Evolutionary conservation across 64 coral and sea anemone genomes (phyloP).

Genomic region (Montipora sp.): DNA sequence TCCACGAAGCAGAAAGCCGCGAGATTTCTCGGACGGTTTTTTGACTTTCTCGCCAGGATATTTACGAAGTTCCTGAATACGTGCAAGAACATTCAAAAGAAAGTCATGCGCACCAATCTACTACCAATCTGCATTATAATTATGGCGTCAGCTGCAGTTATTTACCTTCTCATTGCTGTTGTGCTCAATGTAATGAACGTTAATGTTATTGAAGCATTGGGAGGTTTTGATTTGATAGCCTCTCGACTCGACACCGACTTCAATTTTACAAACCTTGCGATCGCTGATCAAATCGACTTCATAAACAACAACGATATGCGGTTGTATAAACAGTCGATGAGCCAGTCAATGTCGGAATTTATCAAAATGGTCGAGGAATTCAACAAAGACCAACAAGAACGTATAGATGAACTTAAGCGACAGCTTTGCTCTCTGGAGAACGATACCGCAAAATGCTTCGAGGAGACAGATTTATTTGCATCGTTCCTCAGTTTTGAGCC

Average conservation of each 20-base stretch:
- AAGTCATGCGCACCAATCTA: constrained; percentile 69
- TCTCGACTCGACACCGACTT: constrained; percentile 64
- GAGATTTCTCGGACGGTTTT: constrained; percentile 16
- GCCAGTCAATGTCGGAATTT: constrained; percentile 26
- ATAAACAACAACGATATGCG: constrained; percentile 75
- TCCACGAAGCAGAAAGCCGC: constrained; percentile 11
- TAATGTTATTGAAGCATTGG: constrained; percentile 74
- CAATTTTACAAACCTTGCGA: constrained; percentile 69
- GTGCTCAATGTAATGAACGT: constrained; percentile 76
- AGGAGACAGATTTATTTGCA: neutral
- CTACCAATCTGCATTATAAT: constrained; percentile 54
- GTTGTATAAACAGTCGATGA: constrained; percentile 65
- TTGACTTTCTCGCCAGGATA: constrained; percentile 35
- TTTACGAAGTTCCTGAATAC: constrained; percentile 55
- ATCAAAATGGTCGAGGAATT: constrained; percentile 48
- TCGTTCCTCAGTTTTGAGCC: constrained; percentile 38
- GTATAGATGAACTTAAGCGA: constrained; percentile 47
- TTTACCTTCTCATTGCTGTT: constrained; percentile 62
- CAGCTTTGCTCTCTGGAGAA: constrained; percentile 63
- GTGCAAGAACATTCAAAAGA: constrained; percentile 68
- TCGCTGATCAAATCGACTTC: constrained; percentile 65
- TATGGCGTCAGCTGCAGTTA: neutral
- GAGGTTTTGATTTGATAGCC: constrained; percentile 55
- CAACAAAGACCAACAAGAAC: constrained; percentile 46
- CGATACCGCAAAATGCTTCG: constrained; percentile 5